Percentiles rank a stretch among this genome's conserved stretches.
These are phyloP conservation scores for Cetonia aurata DNA, from an alignment of 2,888 invertebrate genomes.

Conservation along the genomic window DNA sequence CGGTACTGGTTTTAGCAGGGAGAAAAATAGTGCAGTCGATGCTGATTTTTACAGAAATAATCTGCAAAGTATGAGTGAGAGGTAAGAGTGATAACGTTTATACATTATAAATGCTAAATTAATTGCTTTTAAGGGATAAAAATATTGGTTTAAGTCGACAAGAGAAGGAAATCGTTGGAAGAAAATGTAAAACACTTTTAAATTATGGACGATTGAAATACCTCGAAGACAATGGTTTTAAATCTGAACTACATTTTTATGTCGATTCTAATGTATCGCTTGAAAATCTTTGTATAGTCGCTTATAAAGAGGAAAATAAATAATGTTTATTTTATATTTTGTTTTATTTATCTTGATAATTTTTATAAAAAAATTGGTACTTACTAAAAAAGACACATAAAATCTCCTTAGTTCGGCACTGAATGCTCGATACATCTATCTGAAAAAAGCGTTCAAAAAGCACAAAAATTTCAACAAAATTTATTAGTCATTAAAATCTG, in stretches of 20 bases:
- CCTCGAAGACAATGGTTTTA: slow-evolving; percentile 72
- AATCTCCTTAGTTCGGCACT: no score
- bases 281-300: slow-evolving; percentile 86
- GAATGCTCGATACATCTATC: no score
- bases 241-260: slow-evolving; percentile 75
- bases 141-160: slow-evolving; percentile 63
- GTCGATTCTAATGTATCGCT: slow-evolving; percentile 75
- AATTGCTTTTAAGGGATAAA: slow-evolving; percentile 54
- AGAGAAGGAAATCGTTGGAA: slow-evolving; percentile 75
- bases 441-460: no score
- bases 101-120: slow-evolving; percentile 3
- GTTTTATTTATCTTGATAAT: no score
- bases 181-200: slow-evolving; percentile 80
- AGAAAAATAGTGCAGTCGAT: slow-evolving; percentile 58
- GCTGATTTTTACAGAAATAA: slow-evolving; percentile 36
- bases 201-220: slow-evolving; percentile 81
- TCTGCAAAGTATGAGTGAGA: slow-evolving; percentile 31
- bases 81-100: slow-evolving; percentile 36
- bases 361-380: no score
- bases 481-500: no score
- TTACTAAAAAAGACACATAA: no score
- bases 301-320: slow-evolving; percentile 60
- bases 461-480: no score
- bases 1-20: slow-evolving; percentile 75
- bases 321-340: slow-evolving; percentile 4